Evolutionary conservation across 2,888 invertebrate genomes (phyloP), one percentile per base, ranked within the genome.

Genomic region (Spodoptera picta): DNA sequence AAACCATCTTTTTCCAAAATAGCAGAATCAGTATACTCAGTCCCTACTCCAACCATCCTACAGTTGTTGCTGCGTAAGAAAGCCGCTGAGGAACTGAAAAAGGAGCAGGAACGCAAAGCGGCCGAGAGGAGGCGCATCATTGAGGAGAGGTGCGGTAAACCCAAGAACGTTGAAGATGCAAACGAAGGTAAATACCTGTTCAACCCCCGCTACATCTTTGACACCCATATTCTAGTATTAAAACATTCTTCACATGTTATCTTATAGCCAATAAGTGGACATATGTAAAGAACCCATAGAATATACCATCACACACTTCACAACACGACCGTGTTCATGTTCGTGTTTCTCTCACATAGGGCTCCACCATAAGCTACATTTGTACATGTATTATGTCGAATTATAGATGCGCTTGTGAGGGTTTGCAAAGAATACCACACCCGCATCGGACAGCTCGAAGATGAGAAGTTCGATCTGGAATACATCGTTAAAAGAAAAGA

Each of bases 41-140:
- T 19, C 24, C 6, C 58, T 5, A 47, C 31, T 51, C 56, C 41
- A 11, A n/a, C 57, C 24, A 7, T 14, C 23, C 59, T 72, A 85
- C 86, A 99, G 99, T 97, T 99, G 96, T 96, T 99, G 96, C 96
- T 99, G 95, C 99, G 99, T 97, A 99, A 99, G 96, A 99, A 99
- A 96, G 99, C 99, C 92, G 99, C 99, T 85, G 99, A 99, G 95
- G 99, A 99, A 95, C 95, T 99, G 96, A 99, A 99, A 96, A 99
- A 99, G 95, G 99, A 99, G 95, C 99, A 99, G 95, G 98, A 99
- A 95, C 97, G 98, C 92, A 99, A 99, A 96, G 99, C 99, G 67
- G 98, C 99, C 79, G 99, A 99, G 95, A 97, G 99, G 93, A 98
- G 99, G 96, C 98, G 98, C 91, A 98, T 98, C 96, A 98, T 99